Evolutionary conservation across 2,888 invertebrate species (phyloP).

Genomic region (Tupiocoris notatus): DNA sequence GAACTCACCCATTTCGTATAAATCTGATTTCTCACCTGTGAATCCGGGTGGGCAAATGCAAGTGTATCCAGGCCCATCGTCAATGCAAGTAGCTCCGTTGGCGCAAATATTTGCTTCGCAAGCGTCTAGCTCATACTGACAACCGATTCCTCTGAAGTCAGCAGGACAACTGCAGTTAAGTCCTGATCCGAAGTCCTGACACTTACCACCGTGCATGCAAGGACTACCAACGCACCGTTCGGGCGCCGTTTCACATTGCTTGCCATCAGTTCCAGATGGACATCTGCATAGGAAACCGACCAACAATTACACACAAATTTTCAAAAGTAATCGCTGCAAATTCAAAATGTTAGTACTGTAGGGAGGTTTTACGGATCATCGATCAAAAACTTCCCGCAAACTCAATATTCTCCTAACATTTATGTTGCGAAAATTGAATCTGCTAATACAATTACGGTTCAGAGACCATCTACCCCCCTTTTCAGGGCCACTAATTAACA

Average conservation of each 20-base stretch:
- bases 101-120: slow-evolving; percentile 86
- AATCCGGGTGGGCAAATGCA: slow-evolving; percentile 83
- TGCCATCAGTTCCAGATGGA: slow-evolving; percentile 93
- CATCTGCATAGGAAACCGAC: slow-evolving; percentile 61
- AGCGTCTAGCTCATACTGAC: slow-evolving; percentile 91
- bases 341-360: too few species aligned
- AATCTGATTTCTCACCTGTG: too few species aligned
- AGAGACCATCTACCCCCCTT: too few species aligned
- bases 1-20: too few species aligned
- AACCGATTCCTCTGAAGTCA: slow-evolving; percentile 83
- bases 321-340: too few species aligned
- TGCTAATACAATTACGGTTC: too few species aligned
- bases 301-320: too few species aligned
- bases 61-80: slow-evolving; percentile 79
- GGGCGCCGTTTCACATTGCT: slow-evolving; percentile 94
- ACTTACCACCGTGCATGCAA: slow-evolving; percentile 94
- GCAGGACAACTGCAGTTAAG: slow-evolving; percentile 88
- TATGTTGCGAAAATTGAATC: too few species aligned
- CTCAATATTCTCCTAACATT: too few species aligned
- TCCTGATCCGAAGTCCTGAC: slow-evolving; percentile 93
- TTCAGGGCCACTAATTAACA: too few species aligned
- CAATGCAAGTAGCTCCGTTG: slow-evolving; percentile 89
- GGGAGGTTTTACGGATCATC: too few species aligned
- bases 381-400: too few species aligned
- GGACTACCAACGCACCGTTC: slow-evolving; percentile 91